Base-by-base conservation (phyloP, 2,113 vertebrate species). In the Lynx canadensis region DNA sequence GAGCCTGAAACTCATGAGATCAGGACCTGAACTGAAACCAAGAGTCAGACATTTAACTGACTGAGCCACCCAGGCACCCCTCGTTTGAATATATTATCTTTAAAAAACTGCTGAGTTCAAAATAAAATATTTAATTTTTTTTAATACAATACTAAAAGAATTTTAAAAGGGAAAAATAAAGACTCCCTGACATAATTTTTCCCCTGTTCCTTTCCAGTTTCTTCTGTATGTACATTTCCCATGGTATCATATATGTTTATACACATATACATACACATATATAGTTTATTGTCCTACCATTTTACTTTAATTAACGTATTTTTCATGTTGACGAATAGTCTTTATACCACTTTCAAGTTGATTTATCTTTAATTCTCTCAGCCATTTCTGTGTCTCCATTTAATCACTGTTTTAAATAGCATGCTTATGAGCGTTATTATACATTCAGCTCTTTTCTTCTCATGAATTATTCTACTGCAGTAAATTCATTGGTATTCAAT, bases 341-440 rank as follows among this genome's bases (percentile, higher is more conserved):
- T 89, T 74, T 38, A 78, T 63, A 71, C 57, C n/a, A 69, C 50
- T 95, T 79, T 97, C 60, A 92, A 55, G 36, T 76, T 41, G 5
- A 76, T 79, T 89, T 57, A 84, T 84, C 83, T 96, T 89, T 92
- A 71, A 84, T 87, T 82, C 15, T 92, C 23, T 65, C 83, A 71
- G 78, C 57, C 48, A 74, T 68, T 91, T 91, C 74, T 65, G 5
- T 55, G 13, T 90, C 73, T 97, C 73, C 66, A 55, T 48, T 92
- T 81, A 81, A 15, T 88, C 55, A 33, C 36, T 91, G 16, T 80
- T 94, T 76, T 79, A 74, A 92, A 80, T 88, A 66, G 55, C 71
- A 57, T 89, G 55, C n/a, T 63, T 63, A 36, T 95, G 11, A 73
- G 10, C 10, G 73, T 69, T 41, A 84, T 33, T 31, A 41, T 86